Conservation (phyloP, 2,797 vertebrate species). For the Mormyrus proboscirostris region DNA sequence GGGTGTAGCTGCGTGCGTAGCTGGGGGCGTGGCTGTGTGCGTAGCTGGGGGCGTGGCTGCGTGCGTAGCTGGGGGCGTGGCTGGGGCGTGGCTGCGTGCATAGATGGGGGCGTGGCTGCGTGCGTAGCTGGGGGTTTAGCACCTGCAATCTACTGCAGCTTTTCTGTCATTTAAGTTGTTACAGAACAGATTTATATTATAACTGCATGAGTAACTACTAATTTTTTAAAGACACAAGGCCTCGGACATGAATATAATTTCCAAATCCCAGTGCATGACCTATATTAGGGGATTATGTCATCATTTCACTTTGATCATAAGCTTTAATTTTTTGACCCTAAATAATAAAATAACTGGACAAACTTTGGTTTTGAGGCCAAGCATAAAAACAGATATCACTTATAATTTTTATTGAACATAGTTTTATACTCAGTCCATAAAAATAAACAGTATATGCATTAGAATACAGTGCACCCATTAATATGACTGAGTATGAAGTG, state of each 20-base stretch:
- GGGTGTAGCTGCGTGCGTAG: neutral
- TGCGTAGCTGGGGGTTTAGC: neutral
- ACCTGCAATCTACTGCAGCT: neutral
- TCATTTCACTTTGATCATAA: neutral
- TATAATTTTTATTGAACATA: neutral
- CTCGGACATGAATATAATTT: neutral
- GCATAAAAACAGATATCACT: neutral
- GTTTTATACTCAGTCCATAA: neutral
- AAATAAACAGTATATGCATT: neutral
- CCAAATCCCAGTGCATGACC: neutral
- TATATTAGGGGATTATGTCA: neutral
- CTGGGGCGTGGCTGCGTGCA: neutral
- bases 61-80: neutral
- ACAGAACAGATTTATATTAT: neutral
- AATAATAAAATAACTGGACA: neutral
- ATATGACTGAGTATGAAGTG: neutral
- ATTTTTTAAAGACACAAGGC: neutral
- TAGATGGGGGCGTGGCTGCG: neutral
- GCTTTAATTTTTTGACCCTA: neutral
- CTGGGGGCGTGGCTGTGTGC: neutral
- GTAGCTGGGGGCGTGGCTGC: neutral
- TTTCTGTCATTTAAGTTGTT: neutral
- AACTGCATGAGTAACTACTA: slow-evolving; percentile 2
- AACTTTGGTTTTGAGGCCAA: neutral
- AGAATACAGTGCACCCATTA: neutral